Evolutionary conservation across 2,888 invertebrate species (phyloP), one percentile per base, ranked within the genome.

Genomic region (Dyspetes luteomarginatus): DNA sequence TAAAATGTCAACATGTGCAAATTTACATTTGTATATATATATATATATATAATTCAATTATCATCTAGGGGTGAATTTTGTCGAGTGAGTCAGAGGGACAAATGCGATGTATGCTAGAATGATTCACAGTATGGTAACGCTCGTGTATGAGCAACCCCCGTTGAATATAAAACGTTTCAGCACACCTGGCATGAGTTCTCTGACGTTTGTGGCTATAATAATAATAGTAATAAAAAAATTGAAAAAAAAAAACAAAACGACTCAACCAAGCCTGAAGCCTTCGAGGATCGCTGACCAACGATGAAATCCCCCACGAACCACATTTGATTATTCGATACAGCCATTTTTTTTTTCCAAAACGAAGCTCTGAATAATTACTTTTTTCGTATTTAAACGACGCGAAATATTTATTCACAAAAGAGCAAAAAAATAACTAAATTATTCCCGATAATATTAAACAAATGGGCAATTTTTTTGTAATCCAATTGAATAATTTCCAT

Each of bases 151-250:
- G 48, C 24, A n/a, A 67, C 55, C 62, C 52, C 22, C 30, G 48
- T 36, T 77, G 73, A 73, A 81, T 77, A 77, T 68, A 71, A 81
- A 81, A 76, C 81, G 81, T 64, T 68, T 72, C 50, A 45, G 81
- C 73, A 64, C 76, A 81, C 81, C 81, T 81, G 81, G 76, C 75
- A 36, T 19, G 17, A 15, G 2, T 58, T 26, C 45, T 17, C 28
- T 12, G 56, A 45, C 56, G 43, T 55, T 79, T 17, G 36, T 71
- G 55, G 17, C 28, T 68, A 68, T 41, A n/a, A 72, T 76, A 56
- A 76, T 56, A 55, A 80, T 48, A 41, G 71, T 56, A 62, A 69
- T 43, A 24, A 24, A 60, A 36, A 45, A 30, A 7, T 5, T 48
- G 52, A 58, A 43, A 28, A 24, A 43, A 19, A 28, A 43, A 26